A percentile compares a stretch with the other conserved stretches of the same genome.
Conservation (phyloP, 2,113 vertebrate species). For the Microcebus tavaratra region DNA sequence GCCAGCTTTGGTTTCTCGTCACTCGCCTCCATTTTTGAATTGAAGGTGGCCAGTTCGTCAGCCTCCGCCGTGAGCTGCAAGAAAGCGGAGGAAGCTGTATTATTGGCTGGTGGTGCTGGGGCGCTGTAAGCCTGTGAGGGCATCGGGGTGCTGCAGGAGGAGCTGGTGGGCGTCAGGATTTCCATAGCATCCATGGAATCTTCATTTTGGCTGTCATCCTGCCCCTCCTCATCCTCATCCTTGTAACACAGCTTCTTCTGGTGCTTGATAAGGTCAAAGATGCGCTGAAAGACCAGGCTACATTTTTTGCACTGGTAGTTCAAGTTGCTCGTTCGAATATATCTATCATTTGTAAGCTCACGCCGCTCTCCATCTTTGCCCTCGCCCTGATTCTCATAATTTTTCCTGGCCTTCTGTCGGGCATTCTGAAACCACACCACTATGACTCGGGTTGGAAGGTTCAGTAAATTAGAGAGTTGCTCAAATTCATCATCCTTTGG, state of each 20-base stretch:
- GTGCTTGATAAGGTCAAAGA: constrained; percentile 99
- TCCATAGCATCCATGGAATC: constrained; percentile 97
- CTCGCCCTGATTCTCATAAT: constrained; percentile 98
- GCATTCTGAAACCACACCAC: constrained; percentile 99
- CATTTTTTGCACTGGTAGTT: constrained; percentile 99
- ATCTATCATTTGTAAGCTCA: constrained; percentile 96
- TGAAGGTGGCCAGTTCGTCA: constrained; percentile 89
- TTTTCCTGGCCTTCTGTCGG: constrained; percentile 98
- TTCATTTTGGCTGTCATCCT: constrained; percentile 98
- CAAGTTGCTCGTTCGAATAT: constrained; percentile 97
- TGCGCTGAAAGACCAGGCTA: constrained; percentile 97
- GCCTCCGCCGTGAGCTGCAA: constrained; percentile 87
- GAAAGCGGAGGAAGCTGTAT: constrained; percentile 86
- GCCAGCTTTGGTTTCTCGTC: constrained; percentile 97
- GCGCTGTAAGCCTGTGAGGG: constrained; percentile 93
- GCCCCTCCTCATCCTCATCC: constrained; percentile 98
- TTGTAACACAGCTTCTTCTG: constrained; percentile 99
- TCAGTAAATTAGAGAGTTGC: constrained; percentile 96
- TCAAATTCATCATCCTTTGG: constrained; percentile 99
- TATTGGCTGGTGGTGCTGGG: constrained; percentile 90
- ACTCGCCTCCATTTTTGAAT: constrained; percentile 87
- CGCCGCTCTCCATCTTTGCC: constrained; percentile 95
- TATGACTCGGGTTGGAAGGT: constrained; percentile 97
- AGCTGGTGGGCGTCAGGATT: constrained; percentile 95
- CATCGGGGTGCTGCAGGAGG: constrained; percentile 98